A percentile compares a stretch with the other conserved stretches of the same genome.
Conservation (phyloP, 2,888 invertebrate species). For the Heliothis peltigera region DNA sequence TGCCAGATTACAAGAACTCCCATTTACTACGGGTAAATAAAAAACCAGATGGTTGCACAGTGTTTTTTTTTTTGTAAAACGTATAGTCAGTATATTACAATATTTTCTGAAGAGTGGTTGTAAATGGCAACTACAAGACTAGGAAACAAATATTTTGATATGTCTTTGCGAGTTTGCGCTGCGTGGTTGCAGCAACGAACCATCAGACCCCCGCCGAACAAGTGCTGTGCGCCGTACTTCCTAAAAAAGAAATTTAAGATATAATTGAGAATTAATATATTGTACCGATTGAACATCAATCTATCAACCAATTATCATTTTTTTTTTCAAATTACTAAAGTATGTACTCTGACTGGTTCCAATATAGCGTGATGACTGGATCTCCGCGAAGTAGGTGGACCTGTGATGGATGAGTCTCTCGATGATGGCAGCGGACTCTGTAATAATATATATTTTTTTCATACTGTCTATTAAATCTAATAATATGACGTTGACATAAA, state of each 20-base stretch:
- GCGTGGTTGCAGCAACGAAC: constrained; percentile 80
- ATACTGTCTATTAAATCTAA: not conserved
- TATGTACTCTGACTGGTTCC: constrained; percentile 81
- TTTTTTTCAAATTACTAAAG: constrained; percentile 14
- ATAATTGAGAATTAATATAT: too few species aligned
- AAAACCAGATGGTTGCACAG: not conserved
- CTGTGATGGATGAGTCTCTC: constrained; percentile 82
- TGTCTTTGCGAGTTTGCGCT: constrained; percentile 74
- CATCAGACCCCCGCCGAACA: constrained; percentile 84
- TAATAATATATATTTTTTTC: constrained; percentile 25
- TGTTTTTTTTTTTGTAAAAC: not conserved
- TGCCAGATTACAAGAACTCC: constrained; percentile 36
- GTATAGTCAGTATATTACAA: not conserved
- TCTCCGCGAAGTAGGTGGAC: constrained; percentile 83
- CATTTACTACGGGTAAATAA: constrained; percentile 31
- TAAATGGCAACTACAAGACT: constrained; percentile 10
- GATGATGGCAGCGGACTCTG: constrained; percentile 83
- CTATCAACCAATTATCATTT: too few species aligned
- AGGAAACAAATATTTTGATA: constrained; percentile 84
- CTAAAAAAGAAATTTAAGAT: constrained; percentile 65
- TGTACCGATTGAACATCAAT: too few species aligned
- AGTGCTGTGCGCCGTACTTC: constrained; percentile 81
- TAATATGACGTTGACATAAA: too few species aligned
- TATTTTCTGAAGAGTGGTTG: not conserved
- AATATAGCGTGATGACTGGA: constrained; percentile 84